Percentiles rank a stretch among this genome's conserved stretches.
Conservation (phyloP, 2,888 invertebrate species). For the Tipula vernalis region DNA sequence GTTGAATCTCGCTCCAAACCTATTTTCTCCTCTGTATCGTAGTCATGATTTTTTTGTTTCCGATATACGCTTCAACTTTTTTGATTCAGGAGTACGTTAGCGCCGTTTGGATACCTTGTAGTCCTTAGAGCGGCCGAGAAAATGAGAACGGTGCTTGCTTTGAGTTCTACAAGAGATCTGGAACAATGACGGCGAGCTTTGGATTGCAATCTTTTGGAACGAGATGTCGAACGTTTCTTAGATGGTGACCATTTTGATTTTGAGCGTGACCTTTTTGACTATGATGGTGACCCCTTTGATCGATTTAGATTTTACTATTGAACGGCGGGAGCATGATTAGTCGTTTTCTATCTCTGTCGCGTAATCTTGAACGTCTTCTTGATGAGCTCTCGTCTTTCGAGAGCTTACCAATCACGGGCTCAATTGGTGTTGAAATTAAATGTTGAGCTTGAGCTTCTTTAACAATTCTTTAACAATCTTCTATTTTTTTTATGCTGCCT, state of each 20-base stretch:
- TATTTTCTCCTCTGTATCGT: slow-evolving; percentile 27
- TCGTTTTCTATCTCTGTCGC: too few species aligned
- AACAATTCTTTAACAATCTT: slow-evolving; percentile 86
- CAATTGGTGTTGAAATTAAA: slow-evolving; percentile 86
- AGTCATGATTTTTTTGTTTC: slow-evolving; percentile 29
- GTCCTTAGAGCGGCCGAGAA: slow-evolving; percentile 32
- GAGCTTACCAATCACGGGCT: slow-evolving; percentile 76
- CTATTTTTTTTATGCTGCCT: slow-evolving; percentile 88
- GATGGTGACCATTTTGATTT: slow-evolving; percentile 18
- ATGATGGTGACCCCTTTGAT: slow-evolving; percentile 33
- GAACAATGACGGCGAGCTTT: slow-evolving; percentile 36
- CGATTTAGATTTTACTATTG: slow-evolving; percentile 49
- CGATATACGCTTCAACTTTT: slow-evolving; percentile 23
- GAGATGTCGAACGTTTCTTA: slow-evolving; percentile 29
- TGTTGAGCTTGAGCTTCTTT: slow-evolving; percentile 95
- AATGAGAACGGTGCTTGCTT: slow-evolving; percentile 34
- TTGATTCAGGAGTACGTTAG: slow-evolving; percentile 30
- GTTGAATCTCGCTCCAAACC: slow-evolving; percentile 36
- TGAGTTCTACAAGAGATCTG: slow-evolving; percentile 30
- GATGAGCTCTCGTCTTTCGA: slow-evolving; percentile 68
- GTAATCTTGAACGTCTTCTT: too few species aligned
- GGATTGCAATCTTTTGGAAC: slow-evolving; percentile 38
- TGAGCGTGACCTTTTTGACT: slow-evolving; percentile 34
- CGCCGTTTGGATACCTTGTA: slow-evolving; percentile 28
- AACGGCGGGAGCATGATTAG: slow-evolving; percentile 48